Base-by-base conservation (phyloP, 2,797 vertebrate genomes). In the Phoxinus dragarum region DNA sequence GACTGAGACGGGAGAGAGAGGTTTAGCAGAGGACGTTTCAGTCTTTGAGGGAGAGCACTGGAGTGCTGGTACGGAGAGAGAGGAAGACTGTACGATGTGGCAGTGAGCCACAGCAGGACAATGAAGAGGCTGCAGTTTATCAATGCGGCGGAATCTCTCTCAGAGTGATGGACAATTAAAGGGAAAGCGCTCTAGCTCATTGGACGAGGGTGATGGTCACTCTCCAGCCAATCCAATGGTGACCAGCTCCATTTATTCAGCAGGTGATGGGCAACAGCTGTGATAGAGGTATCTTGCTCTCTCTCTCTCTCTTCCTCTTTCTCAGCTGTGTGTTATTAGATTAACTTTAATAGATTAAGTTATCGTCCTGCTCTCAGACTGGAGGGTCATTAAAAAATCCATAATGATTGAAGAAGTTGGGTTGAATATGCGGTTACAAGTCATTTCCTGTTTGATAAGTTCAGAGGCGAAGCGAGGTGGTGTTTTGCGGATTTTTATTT, bases 231-330 rank as follows among this genome's bases (percentile, higher is more conserved):
- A 92, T 94, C 92, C 84, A 23, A 82, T 78, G 93, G 85, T 93
- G 92, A 92, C 91, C 80, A 84, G 90, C 89, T 93, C 89, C 90
- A 87, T 91, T 90, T 89, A 91, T 91, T 93, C 91, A 93, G 92
- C 93, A 93, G 93, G 94, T 93, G 95, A 99, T 99, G 98, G 97
- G 97, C 94, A 98, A 97, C 97, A 97, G 96, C 95, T 99, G 97
- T 90, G 96, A 97, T 93, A 96, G 97, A 99, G 97, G 97, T 99
- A 98, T 95, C 76, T 84, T 86, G 14, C 64, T 38, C 76, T 31
- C 56, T 76, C 40, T 75, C 40, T 67, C 44, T 52, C 34, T 81
- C 40, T 66, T 21, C 77, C 56, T 89, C 85, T 49, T 82, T 80
- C 44, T 86, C 77, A 83, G 19, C 44, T 76, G 12, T 1, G 14